A percentile compares a stretch with the other conserved stretches of the same genome.
phyloP scores from a whole-genome alignment of 2,113 vertebrate species.

The Glaucomys volans region DNA sequence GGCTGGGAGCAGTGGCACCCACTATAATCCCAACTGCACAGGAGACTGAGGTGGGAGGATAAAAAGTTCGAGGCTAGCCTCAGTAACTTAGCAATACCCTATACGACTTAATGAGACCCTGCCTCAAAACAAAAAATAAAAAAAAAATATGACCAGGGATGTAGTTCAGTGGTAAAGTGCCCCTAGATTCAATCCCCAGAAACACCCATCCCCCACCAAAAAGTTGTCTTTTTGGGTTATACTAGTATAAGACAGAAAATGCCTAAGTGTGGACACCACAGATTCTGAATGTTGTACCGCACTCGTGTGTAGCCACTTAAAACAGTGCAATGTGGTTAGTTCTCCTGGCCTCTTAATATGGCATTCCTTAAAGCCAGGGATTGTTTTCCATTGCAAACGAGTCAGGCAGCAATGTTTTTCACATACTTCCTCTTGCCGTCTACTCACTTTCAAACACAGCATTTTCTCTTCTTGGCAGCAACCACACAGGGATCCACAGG shows the following conservation, averaged over 20 bases:
- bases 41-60: too few species aligned
- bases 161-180: background rate
- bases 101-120: background rate
- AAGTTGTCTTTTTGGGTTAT: background rate
- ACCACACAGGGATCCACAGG: background rate
- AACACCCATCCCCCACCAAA: background rate
- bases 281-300: background rate
- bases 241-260: slow-evolving; percentile 1
- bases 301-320: background rate
- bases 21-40: too few species aligned
- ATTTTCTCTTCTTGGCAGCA: slow-evolving; percentile 39
- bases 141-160: background rate
- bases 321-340: background rate
- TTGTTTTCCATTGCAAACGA: background rate
- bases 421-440: background rate
- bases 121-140: background rate
- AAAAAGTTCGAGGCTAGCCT: too few species aligned
- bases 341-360: background rate
- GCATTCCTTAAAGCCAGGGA: slow-evolving; percentile 20
- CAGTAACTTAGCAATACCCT: too few species aligned
- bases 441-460: background rate
- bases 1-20: too few species aligned
- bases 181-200: background rate
- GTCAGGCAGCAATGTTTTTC: background rate
- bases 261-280: background rate